Conservation (phyloP, 2,888 invertebrate species). For the Incurvaria masculella region DNA sequence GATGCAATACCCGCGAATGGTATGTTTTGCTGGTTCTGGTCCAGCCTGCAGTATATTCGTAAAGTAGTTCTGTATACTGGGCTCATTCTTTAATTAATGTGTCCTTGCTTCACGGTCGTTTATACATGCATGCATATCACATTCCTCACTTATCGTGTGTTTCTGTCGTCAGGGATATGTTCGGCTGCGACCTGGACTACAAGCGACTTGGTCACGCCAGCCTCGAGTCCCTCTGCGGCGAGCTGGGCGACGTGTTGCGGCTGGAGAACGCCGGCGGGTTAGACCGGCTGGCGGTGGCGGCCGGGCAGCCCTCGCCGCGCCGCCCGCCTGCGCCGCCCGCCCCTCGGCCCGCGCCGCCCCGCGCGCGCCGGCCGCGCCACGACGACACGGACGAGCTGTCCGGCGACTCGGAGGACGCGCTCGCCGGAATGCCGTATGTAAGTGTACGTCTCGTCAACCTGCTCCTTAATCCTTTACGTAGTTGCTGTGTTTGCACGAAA, state of each 20-base stretch:
- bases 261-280: slow-evolving; percentile 15
- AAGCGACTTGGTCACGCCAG: slow-evolving; percentile 30
- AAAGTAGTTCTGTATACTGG: no score
- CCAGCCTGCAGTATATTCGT: no score
- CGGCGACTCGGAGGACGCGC: slow-evolving; percentile 29
- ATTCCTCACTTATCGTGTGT: not conserved
- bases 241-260: slow-evolving; percentile 21
- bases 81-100: no score
- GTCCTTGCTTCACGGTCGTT: no score
- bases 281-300: not conserved
- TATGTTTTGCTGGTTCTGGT: no score
- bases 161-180: slow-evolving; percentile 26
- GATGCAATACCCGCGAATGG: no score
- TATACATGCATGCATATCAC: no score
- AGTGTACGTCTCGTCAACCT: no score
- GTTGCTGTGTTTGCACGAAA: no score
- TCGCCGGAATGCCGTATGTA: no score
- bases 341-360: slow-evolving; percentile 7
- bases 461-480: no score
- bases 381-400: slow-evolving; percentile 15
- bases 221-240: slow-evolving; percentile 28
- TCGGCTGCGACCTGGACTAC: slow-evolving; percentile 32
- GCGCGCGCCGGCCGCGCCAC: slow-evolving; percentile 13
- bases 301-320: not conserved
- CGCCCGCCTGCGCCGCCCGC: not conserved